Conservation (phyloP, 2,113 vertebrate species). For the Ia io region DNA sequence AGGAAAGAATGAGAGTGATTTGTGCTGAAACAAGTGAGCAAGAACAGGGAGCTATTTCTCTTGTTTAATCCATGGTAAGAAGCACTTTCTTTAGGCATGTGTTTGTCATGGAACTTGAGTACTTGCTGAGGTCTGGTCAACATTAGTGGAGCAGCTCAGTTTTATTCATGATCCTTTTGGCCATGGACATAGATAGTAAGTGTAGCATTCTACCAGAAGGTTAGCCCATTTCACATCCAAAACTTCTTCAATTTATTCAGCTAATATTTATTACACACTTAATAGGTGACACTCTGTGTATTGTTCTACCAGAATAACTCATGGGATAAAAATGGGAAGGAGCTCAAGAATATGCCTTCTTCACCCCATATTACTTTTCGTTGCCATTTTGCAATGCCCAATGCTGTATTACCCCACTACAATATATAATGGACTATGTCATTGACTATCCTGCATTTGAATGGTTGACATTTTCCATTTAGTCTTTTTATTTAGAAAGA, state of each 20-base stretch:
- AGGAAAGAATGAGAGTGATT: not conserved
- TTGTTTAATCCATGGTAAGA: not conserved
- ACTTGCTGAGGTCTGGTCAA: not conserved
- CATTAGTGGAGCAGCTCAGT: not conserved
- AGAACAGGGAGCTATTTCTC: not conserved
- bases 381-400: not conserved
- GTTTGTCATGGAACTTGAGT: not conserved
- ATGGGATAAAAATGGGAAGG: not conserved
- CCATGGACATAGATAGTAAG: not conserved
- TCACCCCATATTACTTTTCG: not conserved
- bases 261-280: not conserved
- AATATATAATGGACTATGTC: not conserved
- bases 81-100: not conserved
- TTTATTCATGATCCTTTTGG: not conserved
- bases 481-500: not conserved
- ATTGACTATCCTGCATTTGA: not conserved
- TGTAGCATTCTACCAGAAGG: fast-evolving
- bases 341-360: not conserved
- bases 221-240: not conserved
- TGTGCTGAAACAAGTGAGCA: not conserved
- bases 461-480: not conserved
- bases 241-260: not conserved
- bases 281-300: not conserved
- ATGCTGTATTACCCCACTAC: not conserved
- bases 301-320: not conserved